Evolutionary conservation across 2,797 vertebrate genomes (phyloP).

Genomic region (Cryptoprocta ferox): DNA sequence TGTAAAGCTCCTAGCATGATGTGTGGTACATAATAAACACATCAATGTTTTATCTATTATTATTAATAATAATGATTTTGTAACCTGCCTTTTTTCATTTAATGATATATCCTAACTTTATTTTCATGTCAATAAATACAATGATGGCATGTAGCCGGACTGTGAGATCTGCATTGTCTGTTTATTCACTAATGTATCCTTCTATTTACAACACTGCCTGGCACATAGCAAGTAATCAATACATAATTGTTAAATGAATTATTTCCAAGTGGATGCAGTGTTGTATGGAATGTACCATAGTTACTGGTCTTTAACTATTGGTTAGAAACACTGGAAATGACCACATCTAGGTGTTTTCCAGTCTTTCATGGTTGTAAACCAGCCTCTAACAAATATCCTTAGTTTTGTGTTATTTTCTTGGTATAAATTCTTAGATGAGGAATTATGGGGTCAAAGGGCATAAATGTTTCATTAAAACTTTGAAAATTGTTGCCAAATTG

Average conservation of each 20-base stretch:
- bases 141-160: not conserved
- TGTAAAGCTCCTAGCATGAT: not conserved
- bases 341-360: not conserved
- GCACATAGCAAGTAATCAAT: not conserved
- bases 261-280: not conserved
- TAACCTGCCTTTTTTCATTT: not conserved
- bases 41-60: not conserved
- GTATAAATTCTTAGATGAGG: slow-evolving; percentile 16
- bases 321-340: not conserved
- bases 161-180: not conserved
- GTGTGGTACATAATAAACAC: not conserved
- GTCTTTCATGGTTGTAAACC: not conserved
- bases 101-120: not conserved
- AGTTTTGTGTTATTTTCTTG: slow-evolving; percentile 35
- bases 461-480: slow-evolving; percentile 31
- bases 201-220: slow-evolving; percentile 7
- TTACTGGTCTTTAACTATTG: not conserved
- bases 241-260: not conserved
- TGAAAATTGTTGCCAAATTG: slow-evolving; percentile 36
- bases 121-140: slow-evolving; percentile 30
- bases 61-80: not conserved
- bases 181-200: not conserved
- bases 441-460: not conserved
- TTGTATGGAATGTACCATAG: not conserved
- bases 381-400: not conserved